These are phyloP conservation scores for Vultur gryphus DNA, from an alignment of 2,797 vertebrate genomes.

Conservation along the genomic window DNA sequence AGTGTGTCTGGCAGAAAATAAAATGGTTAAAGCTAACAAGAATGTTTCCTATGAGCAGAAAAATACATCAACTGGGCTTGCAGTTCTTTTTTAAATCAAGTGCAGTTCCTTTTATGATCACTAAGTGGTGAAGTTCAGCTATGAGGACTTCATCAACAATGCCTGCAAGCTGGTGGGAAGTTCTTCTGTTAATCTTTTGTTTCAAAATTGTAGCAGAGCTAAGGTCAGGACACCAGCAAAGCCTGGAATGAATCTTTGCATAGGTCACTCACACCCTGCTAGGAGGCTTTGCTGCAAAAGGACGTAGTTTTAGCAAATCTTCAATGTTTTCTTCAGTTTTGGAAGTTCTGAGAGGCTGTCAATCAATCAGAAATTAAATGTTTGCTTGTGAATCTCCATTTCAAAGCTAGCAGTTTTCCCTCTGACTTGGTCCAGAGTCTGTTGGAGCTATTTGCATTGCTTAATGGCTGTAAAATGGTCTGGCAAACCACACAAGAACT, in stretches of 20 bases:
- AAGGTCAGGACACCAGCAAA: neutral
- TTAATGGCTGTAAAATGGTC: neutral
- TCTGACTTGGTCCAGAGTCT: neutral
- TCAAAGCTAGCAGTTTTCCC: neutral
- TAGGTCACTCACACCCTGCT: neutral
- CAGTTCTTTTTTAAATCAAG: neutral
- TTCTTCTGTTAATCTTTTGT: neutral
- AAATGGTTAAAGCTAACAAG: neutral
- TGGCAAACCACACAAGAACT: neutral
- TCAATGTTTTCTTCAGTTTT: neutral
- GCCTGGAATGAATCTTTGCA: neutral
- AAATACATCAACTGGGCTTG: neutral
- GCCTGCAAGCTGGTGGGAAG: neutral
- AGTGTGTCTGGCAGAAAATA: neutral
- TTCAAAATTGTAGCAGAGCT: neutral
- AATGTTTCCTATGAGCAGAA: neutral
- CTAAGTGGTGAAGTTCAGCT: slow-evolving; percentile 18
- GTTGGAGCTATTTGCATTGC: neutral
- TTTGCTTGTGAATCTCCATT: neutral
- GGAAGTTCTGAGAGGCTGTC: neutral
- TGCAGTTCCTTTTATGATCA: neutral
- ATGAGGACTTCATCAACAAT: neutral
- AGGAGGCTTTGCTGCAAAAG: neutral
- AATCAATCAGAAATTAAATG: neutral
- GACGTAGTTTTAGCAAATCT: neutral